Conservation (phyloP, 2,888 invertebrate genomes). For the Caenorhabditis afra region DNA sequence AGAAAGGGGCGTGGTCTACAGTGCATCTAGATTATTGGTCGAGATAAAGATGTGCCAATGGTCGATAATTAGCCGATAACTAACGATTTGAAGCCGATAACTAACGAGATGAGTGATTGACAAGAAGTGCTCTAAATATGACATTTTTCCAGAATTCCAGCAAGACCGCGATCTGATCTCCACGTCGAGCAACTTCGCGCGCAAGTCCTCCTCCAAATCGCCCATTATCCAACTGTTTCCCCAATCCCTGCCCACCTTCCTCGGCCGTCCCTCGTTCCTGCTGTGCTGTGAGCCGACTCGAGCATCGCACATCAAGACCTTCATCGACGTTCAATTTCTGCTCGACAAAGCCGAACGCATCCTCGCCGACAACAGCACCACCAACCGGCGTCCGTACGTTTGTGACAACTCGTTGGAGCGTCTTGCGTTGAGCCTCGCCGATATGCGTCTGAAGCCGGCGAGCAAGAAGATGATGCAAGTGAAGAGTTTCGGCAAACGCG, state of each 20-base stretch:
- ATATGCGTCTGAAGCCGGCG: constrained; percentile 24
- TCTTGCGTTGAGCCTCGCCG: constrained; percentile 3
- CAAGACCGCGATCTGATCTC: constrained; percentile 28
- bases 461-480: constrained; percentile 12
- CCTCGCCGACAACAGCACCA: too few species aligned
- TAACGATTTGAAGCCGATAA: too few species aligned
- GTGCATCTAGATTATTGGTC: too few species aligned
- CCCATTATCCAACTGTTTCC: background rate
- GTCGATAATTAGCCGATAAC: too few species aligned
- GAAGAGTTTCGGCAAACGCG: constrained; percentile 20
- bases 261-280: constrained; percentile 30
- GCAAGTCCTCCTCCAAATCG: background rate
- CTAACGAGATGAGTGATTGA: too few species aligned
- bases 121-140: too few species aligned
- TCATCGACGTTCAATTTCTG: constrained; percentile 22
- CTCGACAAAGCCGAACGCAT: constrained; percentile 14
- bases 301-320: constrained; percentile 1
- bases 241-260: constrained; percentile 9
- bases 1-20: too few species aligned
- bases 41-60: too few species aligned
- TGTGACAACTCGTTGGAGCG: constrained; percentile 11
- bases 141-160: constrained; percentile 31
- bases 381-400: too few species aligned
- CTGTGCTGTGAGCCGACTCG: constrained; percentile 30
- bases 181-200: background rate